Conservation (phyloP, 2,888 invertebrate genomes). For the Meghimatium bilineatum region DNA sequence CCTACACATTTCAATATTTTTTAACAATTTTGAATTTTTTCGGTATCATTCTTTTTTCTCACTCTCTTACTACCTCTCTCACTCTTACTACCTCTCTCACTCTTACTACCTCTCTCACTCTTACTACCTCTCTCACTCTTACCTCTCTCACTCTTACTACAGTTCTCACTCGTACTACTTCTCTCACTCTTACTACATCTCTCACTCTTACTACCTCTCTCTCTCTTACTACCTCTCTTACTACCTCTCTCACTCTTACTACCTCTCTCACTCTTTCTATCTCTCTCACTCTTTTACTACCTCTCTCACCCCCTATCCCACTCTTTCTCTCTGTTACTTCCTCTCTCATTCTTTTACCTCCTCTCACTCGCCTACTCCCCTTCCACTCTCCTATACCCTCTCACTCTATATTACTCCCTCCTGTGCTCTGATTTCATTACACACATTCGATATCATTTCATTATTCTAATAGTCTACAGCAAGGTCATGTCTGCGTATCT, state of each 20-base stretch:
- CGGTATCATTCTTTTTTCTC: no score
- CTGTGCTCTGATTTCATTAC: no score
- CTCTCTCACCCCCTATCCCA: not conserved
- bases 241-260: not conserved
- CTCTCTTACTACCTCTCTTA: no score
- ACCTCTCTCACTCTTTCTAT: not conserved
- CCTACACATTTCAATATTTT: no score
- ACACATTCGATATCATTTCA: not conserved
- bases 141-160: not conserved
- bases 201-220: no score
- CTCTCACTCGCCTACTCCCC: no score
- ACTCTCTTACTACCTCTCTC: not conserved
- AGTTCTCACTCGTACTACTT: not conserved
- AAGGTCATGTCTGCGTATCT: no score
- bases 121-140: not conserved
- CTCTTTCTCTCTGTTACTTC: not conserved
- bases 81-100: not conserved
- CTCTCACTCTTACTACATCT: not conserved
- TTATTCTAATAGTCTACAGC: not conserved
- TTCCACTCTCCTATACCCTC: not conserved
- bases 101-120: not conserved
- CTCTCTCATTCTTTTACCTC: not conserved
- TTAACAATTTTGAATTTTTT: no score
- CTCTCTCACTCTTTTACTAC: not conserved
- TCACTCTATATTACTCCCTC: not conserved